Evolutionary conservation across 2,113 vertebrate genomes (phyloP), one percentile per base, ranked within the genome.

Genomic region (Todiramphus chloris): DNA sequence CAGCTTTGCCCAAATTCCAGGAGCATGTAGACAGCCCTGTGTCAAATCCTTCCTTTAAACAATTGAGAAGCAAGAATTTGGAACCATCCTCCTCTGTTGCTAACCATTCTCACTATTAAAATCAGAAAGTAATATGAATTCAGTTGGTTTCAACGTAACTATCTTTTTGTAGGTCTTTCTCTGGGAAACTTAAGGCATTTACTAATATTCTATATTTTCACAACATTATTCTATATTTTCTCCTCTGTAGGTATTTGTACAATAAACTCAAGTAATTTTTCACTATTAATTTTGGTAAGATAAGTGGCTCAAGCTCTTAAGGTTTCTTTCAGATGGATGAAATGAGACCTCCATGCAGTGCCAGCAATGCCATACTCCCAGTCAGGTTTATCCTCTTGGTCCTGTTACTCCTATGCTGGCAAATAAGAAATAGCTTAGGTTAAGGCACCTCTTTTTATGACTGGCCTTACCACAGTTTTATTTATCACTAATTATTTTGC

Each of bases 11-110:
- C 10, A 63, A 18, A 44, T 9, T 74, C 10, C 12, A 46, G 39
- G 23, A 30, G 2, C 14, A 9, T 4, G 0, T 11, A 3, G 59
- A 9, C 63, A 73, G 31, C 8, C 21, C 7, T 33, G 1, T 0
- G 31, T 19, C 48, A 91, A 87, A 56, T 25, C 2, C 3, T 2
- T 69, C 19, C 44, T 37, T 37, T 37, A 23, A 83, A 70, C 43
- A 20, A 30, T 10, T 41, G 12, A 67, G 37, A 63, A 63, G 13
- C 10, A 79, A 80, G 43, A 50, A 30, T n/a, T 28, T 72, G 46
- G 9, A 90, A 43, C 9, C 18, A 58, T 48, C 2, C 4, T 5
- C 5, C 10, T 68, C 37, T 53, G 16, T 25, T 4, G 0, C 43
- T 72, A 53, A 44, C 24, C 31, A 37, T 17, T 15, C 18, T n/a